Conservation (phyloP, 2,888 invertebrate genomes). For the Stenodema calcarata region DNA sequence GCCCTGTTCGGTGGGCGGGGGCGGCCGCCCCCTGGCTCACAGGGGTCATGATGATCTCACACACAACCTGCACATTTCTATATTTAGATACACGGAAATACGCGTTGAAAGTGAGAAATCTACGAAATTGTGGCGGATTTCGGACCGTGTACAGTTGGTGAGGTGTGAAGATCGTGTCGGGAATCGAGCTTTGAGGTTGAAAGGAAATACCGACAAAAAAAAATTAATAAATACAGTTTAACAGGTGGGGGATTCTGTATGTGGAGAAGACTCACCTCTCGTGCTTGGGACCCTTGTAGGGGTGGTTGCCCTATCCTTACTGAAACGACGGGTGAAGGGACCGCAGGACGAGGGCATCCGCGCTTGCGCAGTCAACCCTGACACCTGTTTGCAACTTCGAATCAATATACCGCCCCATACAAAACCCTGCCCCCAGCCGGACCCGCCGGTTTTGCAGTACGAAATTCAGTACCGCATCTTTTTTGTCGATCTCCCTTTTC, state of each 20-base stretch:
- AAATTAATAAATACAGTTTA: background rate
- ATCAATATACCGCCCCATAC: slow-evolving; percentile 37
- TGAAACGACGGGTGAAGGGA: slow-evolving; percentile 17
- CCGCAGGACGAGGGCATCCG: background rate
- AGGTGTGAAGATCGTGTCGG: no score
- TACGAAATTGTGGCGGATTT: no score
- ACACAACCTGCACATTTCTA: background rate
- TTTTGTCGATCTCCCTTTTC: background rate
- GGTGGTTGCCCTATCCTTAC: slow-evolving; percentile 46
- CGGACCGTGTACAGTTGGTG: no score
- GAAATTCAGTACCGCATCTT: slow-evolving; percentile 1
- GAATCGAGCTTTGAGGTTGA: background rate
- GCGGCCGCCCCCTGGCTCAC: background rate
- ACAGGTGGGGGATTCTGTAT: background rate
- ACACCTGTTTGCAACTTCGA: slow-evolving; percentile 46
- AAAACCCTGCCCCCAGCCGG: background rate
- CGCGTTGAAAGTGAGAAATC: background rate
- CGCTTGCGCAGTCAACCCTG: slow-evolving; percentile 35
- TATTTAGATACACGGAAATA: background rate
- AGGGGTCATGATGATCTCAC: background rate
- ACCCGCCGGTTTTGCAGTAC: slow-evolving; percentile 37
- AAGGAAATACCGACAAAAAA: background rate
- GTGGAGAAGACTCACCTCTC: slow-evolving; percentile 15
- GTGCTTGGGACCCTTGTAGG: slow-evolving; percentile 39
- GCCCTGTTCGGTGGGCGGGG: background rate